Conservation (phyloP, 2,888 invertebrate species). For the Cheilosia pagana region DNA sequence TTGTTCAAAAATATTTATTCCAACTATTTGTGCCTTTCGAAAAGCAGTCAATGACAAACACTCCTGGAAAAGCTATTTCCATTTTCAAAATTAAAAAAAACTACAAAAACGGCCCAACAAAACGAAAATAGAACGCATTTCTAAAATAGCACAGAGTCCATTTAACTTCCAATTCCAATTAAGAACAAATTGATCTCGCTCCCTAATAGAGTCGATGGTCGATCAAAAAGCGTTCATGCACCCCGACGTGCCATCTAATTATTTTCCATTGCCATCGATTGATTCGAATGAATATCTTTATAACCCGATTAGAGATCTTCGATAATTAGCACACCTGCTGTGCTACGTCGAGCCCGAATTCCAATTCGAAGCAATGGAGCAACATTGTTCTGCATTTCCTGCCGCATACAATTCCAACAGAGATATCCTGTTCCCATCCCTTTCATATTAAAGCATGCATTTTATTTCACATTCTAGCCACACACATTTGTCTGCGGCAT, state of each 20-base stretch:
- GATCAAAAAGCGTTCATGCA: constrained; percentile 40
- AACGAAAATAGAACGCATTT: neutral
- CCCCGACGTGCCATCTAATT: constrained; percentile 46
- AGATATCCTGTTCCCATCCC: constrained; percentile 52
- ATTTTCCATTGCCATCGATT: constrained; percentile 60
- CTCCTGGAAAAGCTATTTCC: too few relatives aligned
- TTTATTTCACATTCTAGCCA: constrained; percentile 62
- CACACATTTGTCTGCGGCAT: constrained; percentile 34
- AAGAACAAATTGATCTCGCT: constrained; percentile 35
- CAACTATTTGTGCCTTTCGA: too few relatives aligned
- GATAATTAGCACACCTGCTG: constrained; percentile 71
- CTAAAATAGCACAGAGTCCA: neutral
- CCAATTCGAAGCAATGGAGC: neutral
- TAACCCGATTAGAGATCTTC: constrained; percentile 45
- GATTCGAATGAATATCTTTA: constrained; percentile 53
- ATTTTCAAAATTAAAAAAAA: too few relatives aligned
- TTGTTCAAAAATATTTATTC: too few relatives aligned
- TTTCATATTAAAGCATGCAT: constrained; percentile 23
- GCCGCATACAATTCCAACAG: neutral
- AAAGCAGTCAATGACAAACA: too few relatives aligned
- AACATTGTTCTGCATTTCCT: constrained; percentile 35
- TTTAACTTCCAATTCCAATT: constrained; percentile 57
- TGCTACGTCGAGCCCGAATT: constrained; percentile 43
- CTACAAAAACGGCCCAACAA: too few relatives aligned
- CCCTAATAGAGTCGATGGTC: constrained; percentile 41